These are phyloP conservation scores for Drosophila tsacasi DNA, from an alignment of 1,140 invertebrate genomes.

Conservation along the genomic window DNA sequence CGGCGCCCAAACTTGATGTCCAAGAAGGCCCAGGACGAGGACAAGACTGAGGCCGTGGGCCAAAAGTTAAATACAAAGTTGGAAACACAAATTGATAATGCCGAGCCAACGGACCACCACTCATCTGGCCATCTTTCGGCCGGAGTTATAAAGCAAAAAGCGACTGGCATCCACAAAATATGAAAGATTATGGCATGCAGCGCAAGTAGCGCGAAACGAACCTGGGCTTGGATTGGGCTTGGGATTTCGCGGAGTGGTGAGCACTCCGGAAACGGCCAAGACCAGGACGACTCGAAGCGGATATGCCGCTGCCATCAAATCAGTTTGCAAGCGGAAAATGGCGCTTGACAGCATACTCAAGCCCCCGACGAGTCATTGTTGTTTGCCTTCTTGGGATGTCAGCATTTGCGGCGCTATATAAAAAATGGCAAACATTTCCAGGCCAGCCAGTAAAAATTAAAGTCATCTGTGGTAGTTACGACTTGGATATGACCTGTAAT, in stretches of 20 bases:
- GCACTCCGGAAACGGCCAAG: constrained; percentile 27
- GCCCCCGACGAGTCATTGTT: constrained; percentile 43
- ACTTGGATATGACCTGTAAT: constrained; percentile 9
- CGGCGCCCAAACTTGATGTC: constrained; percentile 23
- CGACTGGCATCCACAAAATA: constrained; percentile 58
- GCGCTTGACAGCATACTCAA: constrained; percentile 58
- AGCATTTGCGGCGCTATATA: constrained; percentile 61
- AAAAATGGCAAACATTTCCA: constrained; percentile 61
- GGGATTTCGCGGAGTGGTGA: neutral
- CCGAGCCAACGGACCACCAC: constrained; percentile 46
- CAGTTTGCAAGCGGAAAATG: constrained; percentile 81
- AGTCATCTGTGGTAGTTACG: neutral
- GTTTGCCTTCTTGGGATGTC: constrained; percentile 50
- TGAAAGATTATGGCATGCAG: constrained; percentile 79
- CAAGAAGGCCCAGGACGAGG: constrained; percentile 35
- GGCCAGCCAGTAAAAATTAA: constrained; percentile 29
- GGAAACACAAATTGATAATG: constrained; percentile 80
- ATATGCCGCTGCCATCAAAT: constrained; percentile 80
- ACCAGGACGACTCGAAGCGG: constrained; percentile 58
- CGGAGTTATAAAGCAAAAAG: constrained; percentile 67
- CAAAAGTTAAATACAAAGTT: constrained; percentile 84
- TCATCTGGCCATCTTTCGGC: constrained; percentile 13
- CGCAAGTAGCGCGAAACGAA: constrained; percentile 68
- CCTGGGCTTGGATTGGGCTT: constrained; percentile 7
- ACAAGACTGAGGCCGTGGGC: constrained; percentile 32